Base-by-base conservation (phyloP, 2,797 vertebrate genomes). In the Typhlichthys subterraneus region DNA sequence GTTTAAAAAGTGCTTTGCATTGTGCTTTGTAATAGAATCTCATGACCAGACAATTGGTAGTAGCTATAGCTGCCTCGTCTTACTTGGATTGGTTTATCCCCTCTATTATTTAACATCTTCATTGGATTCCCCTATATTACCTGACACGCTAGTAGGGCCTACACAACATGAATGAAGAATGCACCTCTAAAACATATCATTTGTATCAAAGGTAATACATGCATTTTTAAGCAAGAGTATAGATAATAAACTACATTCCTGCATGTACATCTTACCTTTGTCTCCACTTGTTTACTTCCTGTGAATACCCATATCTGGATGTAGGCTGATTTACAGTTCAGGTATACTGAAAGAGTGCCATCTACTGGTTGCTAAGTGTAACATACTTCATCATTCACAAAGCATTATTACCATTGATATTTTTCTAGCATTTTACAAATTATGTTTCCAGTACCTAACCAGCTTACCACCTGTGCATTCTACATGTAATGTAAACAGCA, bases 221-320 rank as follows among this genome's bases (percentile, higher is more conserved):
- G 1, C 23, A 29, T 29, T 9, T 42, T 42, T 42, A 9, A 42
- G 38, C 38, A 42, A 42, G 7, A 42, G 9, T 42, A 42, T 9
- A 7, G 38, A 33, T 3, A 52, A 19, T 10, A 59, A 62, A 59
- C 19, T 15, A 52, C 17, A 52, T 17, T 38, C 1, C 0, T 50
- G 66, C 63, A 57, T 76, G 63, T 83, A 29, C 79, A 61, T 57
- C 50, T 81, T 81, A 73, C 81, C 73, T 12, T n/a, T 0, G 3
- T 17, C 45, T 23, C 0, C 52, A 33, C 55, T 48, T 45, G 14
- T 14, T 5, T 45, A 29, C 14, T 4, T 38, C 1, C 33, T 57
- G 38, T n/a, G 9, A 5, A n/a, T 38, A 45, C n/a, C 15, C 17
- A 9, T 38, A 53, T 10, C 10, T 5, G 2, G 5, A 13, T 31